These are phyloP conservation scores for Capra hircus DNA, from an alignment of 2,113 vertebrate genomes.

Conservation along the genomic window DNA sequence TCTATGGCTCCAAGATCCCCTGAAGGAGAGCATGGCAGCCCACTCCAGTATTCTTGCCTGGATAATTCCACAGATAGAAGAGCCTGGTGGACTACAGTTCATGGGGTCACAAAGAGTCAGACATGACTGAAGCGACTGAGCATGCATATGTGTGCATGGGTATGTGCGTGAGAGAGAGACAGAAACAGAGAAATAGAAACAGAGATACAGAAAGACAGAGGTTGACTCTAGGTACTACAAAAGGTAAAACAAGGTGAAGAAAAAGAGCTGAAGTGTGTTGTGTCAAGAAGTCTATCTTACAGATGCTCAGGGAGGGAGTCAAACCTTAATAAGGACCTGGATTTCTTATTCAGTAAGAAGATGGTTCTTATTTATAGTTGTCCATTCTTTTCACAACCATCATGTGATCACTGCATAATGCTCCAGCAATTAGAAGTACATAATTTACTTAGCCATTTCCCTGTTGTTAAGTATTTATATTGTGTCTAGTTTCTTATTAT, in stretches of 20 bases:
- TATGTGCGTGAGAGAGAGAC: background rate
- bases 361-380: background rate
- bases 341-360: background rate
- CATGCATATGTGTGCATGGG: rapidly evolving
- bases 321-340: background rate
- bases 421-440: background rate
- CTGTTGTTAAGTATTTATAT: background rate
- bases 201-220: background rate
- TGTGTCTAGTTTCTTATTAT: background rate
- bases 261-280: background rate
- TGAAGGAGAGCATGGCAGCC: background rate
- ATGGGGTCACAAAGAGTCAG: background rate
- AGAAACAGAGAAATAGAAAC: background rate
- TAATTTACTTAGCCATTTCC: background rate
- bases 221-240: background rate
- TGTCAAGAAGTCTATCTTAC: background rate
- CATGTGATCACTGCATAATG: background rate
- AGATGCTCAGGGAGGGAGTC: background rate
- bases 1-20: background rate
- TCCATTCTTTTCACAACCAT: background rate
- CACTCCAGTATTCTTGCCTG: background rate
- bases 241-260: background rate
- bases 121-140: background rate
- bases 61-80: background rate
- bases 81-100: background rate